Percentiles rank a stretch among this genome's conserved stretches.
These are phyloP conservation scores for Varanus komodoensis DNA, from an alignment of 2,113 vertebrate species.

Conservation along the genomic window DNA sequence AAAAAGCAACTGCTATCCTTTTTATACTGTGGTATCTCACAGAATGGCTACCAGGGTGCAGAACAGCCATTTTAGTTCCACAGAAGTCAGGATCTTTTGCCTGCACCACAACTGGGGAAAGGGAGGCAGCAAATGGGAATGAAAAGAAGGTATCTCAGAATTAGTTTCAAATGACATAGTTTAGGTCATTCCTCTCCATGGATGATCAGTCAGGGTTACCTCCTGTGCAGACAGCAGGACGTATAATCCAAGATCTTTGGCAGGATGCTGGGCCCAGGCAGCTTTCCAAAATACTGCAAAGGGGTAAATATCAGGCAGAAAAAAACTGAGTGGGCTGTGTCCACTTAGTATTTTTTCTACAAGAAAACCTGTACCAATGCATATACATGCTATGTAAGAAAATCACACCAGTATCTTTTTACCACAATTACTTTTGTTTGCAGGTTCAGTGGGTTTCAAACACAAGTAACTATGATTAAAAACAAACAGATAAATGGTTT, in stretches of 20 bases:
- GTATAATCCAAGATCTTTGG: neutral
- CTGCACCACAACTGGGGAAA: too few relatives aligned
- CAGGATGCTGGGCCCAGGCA: neutral
- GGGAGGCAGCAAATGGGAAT: too few relatives aligned
- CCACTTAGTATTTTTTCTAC: neutral
- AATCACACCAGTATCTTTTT: neutral
- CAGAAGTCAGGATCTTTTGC: neutral
- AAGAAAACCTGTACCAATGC: neutral
- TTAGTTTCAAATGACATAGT: neutral
- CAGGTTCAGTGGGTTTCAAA: neutral
- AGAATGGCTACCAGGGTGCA: neutral
- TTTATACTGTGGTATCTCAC: neutral
- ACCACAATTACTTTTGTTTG: neutral
- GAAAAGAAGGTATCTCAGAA: neutral
- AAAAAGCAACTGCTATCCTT: conserved; percentile 9
- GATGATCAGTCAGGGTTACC: neutral
- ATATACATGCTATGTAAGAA: neutral
- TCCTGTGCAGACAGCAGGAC: neutral
- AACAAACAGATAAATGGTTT: neutral
- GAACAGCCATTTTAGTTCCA: neutral
- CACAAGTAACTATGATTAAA: neutral
- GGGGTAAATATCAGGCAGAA: neutral
- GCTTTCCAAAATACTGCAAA: neutral
- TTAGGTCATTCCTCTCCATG: neutral
- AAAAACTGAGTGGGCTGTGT: neutral